Percentiles rank a stretch among this genome's conserved stretches.
Evolutionary conservation across 2,113 vertebrate species (phyloP).

Genomic region (Lonchura striata): DNA sequence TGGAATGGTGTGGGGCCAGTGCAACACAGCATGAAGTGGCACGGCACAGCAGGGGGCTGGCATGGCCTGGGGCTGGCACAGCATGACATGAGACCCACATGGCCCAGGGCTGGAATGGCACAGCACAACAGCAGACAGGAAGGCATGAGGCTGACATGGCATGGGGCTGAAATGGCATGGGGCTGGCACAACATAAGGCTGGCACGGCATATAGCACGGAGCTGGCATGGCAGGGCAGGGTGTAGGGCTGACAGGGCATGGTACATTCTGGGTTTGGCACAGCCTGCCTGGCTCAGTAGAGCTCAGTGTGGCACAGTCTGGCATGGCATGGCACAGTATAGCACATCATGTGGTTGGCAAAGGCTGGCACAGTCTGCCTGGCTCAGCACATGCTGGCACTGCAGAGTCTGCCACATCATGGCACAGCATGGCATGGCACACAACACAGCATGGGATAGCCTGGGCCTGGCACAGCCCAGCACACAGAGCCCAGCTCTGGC

Average conservation of each 20-base stretch:
- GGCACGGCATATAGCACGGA: background rate
- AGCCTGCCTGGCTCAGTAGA: background rate
- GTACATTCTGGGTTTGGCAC: background rate
- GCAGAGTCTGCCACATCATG: background rate
- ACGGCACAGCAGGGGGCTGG: background rate
- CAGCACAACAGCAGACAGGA: background rate
- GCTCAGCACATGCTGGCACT: background rate
- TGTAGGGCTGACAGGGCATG: background rate
- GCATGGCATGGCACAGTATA: background rate
- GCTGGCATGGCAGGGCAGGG: background rate
- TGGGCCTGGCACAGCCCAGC: background rate
- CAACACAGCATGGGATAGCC: rapidly evolving
- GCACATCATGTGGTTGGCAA: no score
- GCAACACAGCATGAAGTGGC: background rate
- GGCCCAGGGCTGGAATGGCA: background rate
- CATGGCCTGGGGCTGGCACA: background rate
- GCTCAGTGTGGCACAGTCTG: background rate
- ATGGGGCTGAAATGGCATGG: background rate
- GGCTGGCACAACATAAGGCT: background rate
- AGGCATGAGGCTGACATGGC: no score
- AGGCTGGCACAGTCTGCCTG: background rate
- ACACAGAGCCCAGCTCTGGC: background rate
- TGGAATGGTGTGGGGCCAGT: background rate
- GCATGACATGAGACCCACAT: background rate
- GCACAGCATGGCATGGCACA: background rate